phyloP scores from a whole-genome alignment of 2,797 vertebrate genomes.

The Xenentodon cancila region DNA sequence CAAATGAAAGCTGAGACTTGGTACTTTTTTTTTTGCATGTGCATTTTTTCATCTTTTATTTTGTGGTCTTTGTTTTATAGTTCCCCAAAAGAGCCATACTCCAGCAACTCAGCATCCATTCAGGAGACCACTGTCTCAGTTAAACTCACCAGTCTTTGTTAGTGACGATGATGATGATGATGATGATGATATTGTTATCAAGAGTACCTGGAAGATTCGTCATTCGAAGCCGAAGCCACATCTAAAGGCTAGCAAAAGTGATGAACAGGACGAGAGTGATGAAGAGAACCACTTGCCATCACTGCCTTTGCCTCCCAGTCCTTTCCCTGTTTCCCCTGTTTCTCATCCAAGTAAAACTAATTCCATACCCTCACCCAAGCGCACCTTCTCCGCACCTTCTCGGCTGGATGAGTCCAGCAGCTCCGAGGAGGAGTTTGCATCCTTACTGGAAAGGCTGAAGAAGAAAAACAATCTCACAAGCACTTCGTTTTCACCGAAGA shows the following conservation, averaged over 20 bases:
- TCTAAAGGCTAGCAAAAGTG: slow-evolving; percentile 11
- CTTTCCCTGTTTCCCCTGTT: slow-evolving; percentile 6
- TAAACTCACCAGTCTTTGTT: slow-evolving; percentile 76
- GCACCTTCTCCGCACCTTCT: slow-evolving; percentile 51
- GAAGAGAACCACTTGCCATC: slow-evolving; percentile 18
- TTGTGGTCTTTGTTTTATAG: slow-evolving; percentile 39
- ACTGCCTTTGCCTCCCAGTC: slow-evolving; percentile 4
- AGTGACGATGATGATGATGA: slow-evolving; percentile 82
- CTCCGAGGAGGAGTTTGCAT: slow-evolving; percentile 87
- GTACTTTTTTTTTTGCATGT: not conserved
- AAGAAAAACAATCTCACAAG: slow-evolving; percentile 66
- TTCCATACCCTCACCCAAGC: slow-evolving; percentile 32
- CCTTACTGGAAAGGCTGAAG: slow-evolving; percentile 85
- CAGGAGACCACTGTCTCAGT: slow-evolving; percentile 56
- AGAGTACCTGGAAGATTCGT: slow-evolving; percentile 79
- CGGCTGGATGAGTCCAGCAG: slow-evolving; percentile 65
- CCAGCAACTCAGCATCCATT: slow-evolving; percentile 36
- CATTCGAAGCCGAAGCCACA: slow-evolving; percentile 44
- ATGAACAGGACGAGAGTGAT: not conserved
- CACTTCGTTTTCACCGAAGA: slow-evolving; percentile 46
- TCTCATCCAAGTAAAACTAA: slow-evolving; percentile 5
- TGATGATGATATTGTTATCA: slow-evolving; percentile 72
- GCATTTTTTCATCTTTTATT: not conserved
- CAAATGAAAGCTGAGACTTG: not conserved
- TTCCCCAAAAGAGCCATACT: slow-evolving; percentile 53